A percentile compares a stretch with the other conserved stretches of the same genome.
Evolutionary conservation across 2,888 invertebrate species (phyloP).

Genomic region (Luperina testacea): DNA sequence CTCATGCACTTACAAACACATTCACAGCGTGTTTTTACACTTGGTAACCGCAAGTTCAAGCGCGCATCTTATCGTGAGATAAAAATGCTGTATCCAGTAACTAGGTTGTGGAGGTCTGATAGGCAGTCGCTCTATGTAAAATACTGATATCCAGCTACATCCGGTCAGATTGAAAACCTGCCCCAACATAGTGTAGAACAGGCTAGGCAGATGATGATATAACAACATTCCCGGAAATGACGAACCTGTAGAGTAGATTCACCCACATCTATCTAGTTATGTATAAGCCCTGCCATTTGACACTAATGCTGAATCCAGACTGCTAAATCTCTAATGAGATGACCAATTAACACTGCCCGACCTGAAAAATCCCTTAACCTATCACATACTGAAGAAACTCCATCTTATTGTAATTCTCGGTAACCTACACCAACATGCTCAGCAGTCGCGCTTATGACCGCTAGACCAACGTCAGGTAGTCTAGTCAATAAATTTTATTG

Average conservation of each 20-base stretch:
- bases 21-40: neutral
- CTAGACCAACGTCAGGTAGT: too few relatives aligned
- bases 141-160: neutral
- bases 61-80: neutral
- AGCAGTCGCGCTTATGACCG: neutral
- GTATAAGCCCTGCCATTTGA: neutral
- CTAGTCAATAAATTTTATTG: too few relatives aligned
- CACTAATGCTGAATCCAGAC: neutral
- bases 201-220: neutral
- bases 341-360: too few relatives aligned
- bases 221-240: conserved; percentile 4
- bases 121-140: neutral
- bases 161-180: neutral
- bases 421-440: too few relatives aligned
- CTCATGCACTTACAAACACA: neutral
- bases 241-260: neutral
- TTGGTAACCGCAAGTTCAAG: neutral
- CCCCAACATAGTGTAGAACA: neutral
- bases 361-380: too few relatives aligned
- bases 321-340: neutral
- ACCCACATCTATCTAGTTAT: neutral
- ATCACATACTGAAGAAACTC: too few relatives aligned
- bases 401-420: too few relatives aligned
- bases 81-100: neutral
- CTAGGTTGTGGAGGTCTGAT: neutral